phyloP scores from a whole-genome alignment of 2,888 invertebrate species.

The Amphipoea oculea region DNA sequence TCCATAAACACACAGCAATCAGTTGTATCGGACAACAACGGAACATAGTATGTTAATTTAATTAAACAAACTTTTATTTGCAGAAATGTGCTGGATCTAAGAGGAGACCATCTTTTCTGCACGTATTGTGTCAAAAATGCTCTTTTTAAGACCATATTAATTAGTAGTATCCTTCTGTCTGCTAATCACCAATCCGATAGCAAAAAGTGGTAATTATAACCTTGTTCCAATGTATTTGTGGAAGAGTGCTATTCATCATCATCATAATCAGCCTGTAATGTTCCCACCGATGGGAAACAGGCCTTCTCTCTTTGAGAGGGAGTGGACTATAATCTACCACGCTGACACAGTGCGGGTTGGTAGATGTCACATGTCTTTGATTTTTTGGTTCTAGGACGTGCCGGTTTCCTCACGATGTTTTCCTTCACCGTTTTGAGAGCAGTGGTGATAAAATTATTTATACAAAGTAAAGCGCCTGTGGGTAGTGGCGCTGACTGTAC shows the following conservation, averaged over 20 bases:
- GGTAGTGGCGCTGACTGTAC: no score
- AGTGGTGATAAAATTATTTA: neutral
- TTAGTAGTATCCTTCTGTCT: neutral
- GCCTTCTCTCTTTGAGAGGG: neutral
- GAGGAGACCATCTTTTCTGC: neutral
- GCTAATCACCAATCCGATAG: neutral
- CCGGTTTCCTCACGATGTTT: neutral
- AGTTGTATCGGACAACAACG: conserved; percentile 22
- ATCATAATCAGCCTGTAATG: neutral
- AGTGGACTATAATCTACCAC: neutral
- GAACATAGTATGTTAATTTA: conserved; percentile 36
- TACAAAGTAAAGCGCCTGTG: neutral
- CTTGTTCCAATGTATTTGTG: no score
- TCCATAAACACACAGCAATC: conserved; percentile 40
- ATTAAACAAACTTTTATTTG: conserved; percentile 27
- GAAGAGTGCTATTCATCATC: neutral
- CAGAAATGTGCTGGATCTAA: neutral
- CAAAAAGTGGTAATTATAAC: neutral
- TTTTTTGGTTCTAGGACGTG: neutral
- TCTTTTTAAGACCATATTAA: no score
- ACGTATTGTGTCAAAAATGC: neutral
- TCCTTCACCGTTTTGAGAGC: neutral
- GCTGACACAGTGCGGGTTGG: neutral
- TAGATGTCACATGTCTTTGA: neutral
- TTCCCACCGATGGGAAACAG: neutral